Conservation (phyloP, 2,797 vertebrate genomes). For the Danio aesculapii region DNA sequence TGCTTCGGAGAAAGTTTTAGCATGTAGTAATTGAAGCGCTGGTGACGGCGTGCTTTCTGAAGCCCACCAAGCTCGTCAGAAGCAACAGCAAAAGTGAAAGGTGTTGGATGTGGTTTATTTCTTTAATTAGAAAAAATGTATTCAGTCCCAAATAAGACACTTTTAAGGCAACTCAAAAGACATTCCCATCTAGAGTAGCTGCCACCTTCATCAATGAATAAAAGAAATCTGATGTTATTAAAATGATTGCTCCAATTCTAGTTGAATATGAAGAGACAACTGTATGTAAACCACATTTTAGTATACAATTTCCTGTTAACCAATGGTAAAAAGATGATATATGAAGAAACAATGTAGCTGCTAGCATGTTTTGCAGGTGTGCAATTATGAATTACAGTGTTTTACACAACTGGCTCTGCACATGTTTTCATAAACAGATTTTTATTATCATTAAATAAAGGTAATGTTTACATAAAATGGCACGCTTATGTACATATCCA, state of each 20-base stretch:
- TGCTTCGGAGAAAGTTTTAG: background rate
- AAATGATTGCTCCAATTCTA: background rate
- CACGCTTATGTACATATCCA: background rate
- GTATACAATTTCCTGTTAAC: background rate
- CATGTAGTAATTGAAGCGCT: conserved; percentile 3
- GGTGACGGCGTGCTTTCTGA: conserved; percentile 1
- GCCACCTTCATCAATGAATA: background rate
- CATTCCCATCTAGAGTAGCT: background rate
- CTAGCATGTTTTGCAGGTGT: background rate
- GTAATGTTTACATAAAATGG: background rate
- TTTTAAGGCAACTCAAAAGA: background rate
- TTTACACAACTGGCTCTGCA: background rate
- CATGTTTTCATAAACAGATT: background rate
- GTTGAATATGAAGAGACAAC: background rate
- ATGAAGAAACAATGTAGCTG: background rate
- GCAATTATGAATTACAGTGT: background rate
- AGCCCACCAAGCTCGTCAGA: background rate
- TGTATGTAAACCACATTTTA: background rate
- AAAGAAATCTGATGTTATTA: background rate
- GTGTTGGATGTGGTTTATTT: background rate
- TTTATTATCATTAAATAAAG: background rate
- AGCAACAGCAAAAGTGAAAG: background rate
- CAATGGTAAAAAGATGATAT: background rate
- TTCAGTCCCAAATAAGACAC: background rate
- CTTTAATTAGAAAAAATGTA: background rate